Evolutionary conservation across 2,888 invertebrate genomes (phyloP).

Genomic region (Carpatolechia fugitivella): DNA sequence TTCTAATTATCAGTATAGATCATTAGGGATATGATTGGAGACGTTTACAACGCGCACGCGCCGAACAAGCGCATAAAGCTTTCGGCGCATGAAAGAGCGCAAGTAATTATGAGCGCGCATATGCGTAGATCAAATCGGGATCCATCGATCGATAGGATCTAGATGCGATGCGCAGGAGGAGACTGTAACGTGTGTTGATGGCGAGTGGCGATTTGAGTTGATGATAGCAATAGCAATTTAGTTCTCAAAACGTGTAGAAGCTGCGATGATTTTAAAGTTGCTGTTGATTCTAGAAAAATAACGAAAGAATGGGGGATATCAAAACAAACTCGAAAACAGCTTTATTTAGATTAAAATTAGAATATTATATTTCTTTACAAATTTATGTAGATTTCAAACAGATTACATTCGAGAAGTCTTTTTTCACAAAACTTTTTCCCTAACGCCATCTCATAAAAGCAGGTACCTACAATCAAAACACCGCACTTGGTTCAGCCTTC

Average conservation of each 20-base stretch:
- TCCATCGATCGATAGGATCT: slow-evolving; percentile 72
- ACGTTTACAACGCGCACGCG: slow-evolving; percentile 66
- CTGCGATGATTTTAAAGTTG: no score
- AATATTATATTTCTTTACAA: no score
- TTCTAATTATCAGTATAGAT: slow-evolving; percentile 40
- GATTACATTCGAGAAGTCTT: no score
- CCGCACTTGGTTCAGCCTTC: no score
- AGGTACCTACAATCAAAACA: no score
- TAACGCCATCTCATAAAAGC: no score
- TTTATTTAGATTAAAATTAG: no score
- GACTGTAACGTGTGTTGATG: slow-evolving; percentile 39
- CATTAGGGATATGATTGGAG: slow-evolving; percentile 73
- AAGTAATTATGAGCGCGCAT: slow-evolving; percentile 73
- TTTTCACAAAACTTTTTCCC: no score
- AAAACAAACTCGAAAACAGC: no score
- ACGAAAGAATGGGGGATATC: no score
- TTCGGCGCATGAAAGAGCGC: slow-evolving; percentile 74
- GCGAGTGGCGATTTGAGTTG: slow-evolving; percentile 13
- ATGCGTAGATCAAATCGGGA: slow-evolving; percentile 76
- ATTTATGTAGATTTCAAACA: no score
- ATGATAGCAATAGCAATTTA: not conserved
- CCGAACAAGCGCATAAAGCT: slow-evolving; percentile 49
- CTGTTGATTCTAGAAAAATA: not conserved
- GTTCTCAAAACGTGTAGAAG: not conserved
- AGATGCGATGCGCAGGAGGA: slow-evolving; percentile 55